phyloP scores from a whole-genome alignment of 2,888 invertebrate species.

The Apamea anceps region DNA sequence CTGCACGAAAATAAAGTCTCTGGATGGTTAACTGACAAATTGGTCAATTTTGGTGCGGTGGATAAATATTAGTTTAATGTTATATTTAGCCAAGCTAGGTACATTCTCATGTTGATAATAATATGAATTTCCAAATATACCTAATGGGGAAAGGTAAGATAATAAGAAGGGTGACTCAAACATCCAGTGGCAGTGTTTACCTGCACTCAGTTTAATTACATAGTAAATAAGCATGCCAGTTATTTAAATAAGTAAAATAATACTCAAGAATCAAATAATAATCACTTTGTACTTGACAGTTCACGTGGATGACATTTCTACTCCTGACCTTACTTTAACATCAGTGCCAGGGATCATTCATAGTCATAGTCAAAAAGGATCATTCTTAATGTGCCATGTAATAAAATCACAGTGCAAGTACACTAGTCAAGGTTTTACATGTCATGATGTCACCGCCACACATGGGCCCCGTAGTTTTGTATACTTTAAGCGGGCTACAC shows the following conservation, averaged over 20 bases:
- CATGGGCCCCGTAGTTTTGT: constrained; percentile 69
- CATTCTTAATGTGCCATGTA: constrained; percentile 35
- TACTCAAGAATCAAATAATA: constrained; percentile 2
- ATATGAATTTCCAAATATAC: background rate
- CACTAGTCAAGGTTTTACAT: constrained; percentile 72
- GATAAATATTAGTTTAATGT: background rate
- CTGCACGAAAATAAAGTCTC: background rate
- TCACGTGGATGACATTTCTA: background rate
- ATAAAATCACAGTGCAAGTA: constrained; percentile 62
- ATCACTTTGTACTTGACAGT: background rate
- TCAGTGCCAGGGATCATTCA: constrained; percentile 14
- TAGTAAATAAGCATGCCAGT: background rate
- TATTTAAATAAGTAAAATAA: constrained; percentile 26
- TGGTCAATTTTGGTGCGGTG: background rate
- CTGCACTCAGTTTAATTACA: constrained; percentile 6
- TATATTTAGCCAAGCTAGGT: background rate
- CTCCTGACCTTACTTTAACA: background rate
- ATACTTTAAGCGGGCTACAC: constrained; percentile 56
- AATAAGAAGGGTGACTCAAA: background rate
- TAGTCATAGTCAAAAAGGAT: constrained; percentile 14
- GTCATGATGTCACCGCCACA: constrained; percentile 75
- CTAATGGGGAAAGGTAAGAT: background rate
- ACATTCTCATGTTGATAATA: background rate
- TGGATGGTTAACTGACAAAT: background rate
- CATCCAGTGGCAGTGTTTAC: background rate